Percentiles rank a stretch among this genome's conserved stretches.
These are phyloP conservation scores for Drymonia ruficornis DNA, from an alignment of 2,888 invertebrate genomes.

Conservation along the genomic window DNA sequence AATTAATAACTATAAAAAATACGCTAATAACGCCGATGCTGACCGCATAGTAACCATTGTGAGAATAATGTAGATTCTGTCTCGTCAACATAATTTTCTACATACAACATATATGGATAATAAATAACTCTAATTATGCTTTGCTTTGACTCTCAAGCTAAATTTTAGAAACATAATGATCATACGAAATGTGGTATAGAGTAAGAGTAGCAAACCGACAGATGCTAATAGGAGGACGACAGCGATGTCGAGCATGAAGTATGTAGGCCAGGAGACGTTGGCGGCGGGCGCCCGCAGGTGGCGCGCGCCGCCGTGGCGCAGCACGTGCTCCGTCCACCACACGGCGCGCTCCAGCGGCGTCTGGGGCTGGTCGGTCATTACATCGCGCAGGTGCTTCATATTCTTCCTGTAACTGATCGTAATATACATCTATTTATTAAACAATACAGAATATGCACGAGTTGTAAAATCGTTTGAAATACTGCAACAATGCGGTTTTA, in stretches of 20 bases:
- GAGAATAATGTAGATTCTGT: neutral
- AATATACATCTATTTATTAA: slow-evolving; percentile 3
- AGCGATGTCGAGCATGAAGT: slow-evolving; percentile 11
- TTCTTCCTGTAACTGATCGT: slow-evolving; percentile 25
- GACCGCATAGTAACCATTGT: neutral
- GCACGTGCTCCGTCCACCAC: slow-evolving; percentile 68
- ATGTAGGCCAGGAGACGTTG: slow-evolving; percentile 13
- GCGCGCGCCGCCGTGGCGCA: slow-evolving; percentile 57
- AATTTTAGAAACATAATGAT: neutral
- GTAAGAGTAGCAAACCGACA: neutral
- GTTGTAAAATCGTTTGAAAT: no score
- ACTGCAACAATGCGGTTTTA: no score
- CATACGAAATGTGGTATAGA: neutral
- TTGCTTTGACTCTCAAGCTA: slow-evolving; percentile 3
- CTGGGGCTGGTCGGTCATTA: slow-evolving; percentile 36
- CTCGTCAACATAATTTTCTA: neutral
- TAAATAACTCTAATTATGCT: slow-evolving; percentile 7
- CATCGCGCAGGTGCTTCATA: slow-evolving; percentile 9
- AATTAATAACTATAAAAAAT: neutral
- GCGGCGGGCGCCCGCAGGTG: slow-evolving; percentile 54
- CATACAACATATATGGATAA: neutral
- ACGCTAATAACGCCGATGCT: neutral
- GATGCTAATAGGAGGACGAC: neutral
- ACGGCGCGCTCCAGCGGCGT: slow-evolving; percentile 50
- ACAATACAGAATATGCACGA: no score